phyloP scores from a whole-genome alignment of 2,113 vertebrate genomes.

The Neoarius graeffei region DNA sequence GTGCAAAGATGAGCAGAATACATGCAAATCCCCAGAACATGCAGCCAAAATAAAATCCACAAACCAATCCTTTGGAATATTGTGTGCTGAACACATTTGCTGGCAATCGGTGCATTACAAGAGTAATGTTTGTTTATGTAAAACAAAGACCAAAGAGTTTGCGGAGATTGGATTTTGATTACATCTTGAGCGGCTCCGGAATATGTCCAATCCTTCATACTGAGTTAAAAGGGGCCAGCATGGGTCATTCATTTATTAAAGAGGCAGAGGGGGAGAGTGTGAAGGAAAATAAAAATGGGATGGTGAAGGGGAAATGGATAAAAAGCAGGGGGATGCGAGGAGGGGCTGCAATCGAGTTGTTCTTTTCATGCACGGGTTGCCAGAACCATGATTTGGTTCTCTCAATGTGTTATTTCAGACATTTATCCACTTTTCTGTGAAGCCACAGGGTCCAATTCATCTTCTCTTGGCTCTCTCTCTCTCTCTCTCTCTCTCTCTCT shows the following conservation, averaged over 20 bases:
- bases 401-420: slow-evolving; percentile 57
- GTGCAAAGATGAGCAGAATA: neutral
- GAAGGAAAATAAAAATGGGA: slow-evolving; percentile 42
- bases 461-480: slow-evolving; percentile 22
- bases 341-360: slow-evolving; percentile 48
- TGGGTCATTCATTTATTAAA: slow-evolving; percentile 41
- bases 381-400: slow-evolving; percentile 54
- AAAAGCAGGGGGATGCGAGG: neutral
- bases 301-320: slow-evolving; percentile 23
- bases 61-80: neutral
- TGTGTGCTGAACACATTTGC: slow-evolving; percentile 10
- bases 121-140: slow-evolving; percentile 32
- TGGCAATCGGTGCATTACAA: neutral
- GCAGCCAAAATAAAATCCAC: slow-evolving; percentile 15
- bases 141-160: slow-evolving; percentile 41
- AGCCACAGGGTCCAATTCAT: slow-evolving; percentile 49
- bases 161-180: slow-evolving; percentile 46
- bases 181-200: slow-evolving; percentile 26
- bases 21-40: neutral
- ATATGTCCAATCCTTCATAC: slow-evolving; percentile 37
- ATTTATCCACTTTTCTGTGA: slow-evolving; percentile 56
- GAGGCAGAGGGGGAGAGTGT: slow-evolving; percentile 20
- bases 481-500: neutral
- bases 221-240: slow-evolving; percentile 39
- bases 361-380: slow-evolving; percentile 52